phyloP scores from a whole-genome alignment of 2,797 vertebrate genomes.

The Artibeus lituratus region DNA sequence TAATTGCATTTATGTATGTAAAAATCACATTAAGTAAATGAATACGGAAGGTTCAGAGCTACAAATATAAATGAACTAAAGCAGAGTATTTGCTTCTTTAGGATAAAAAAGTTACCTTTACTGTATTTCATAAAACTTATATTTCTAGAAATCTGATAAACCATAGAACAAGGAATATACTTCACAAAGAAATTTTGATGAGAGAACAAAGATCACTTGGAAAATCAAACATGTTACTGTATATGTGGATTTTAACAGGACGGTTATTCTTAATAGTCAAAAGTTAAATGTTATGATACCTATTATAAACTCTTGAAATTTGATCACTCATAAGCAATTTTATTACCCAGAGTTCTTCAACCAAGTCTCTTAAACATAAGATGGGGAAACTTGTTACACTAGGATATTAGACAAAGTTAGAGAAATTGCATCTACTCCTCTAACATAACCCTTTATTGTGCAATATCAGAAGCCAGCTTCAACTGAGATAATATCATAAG shows the following conservation, averaged over 20 bases:
- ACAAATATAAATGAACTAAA: not conserved
- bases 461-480: not conserved
- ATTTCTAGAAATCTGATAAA: not conserved
- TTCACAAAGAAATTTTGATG: not conserved
- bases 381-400: not conserved
- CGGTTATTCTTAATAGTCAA: not conserved
- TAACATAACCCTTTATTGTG: not conserved
- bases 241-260: not conserved
- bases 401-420: not conserved
- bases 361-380: not conserved
- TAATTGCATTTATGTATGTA: constrained; percentile 21
- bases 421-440: not conserved
- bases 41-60: not conserved
- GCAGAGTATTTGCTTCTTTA: not conserved
- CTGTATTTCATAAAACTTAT: not conserved
- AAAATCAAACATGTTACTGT: not conserved
- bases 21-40: constrained; percentile 48
- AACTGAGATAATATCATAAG: not conserved
- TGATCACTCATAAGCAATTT: not conserved
- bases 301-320: not conserved
- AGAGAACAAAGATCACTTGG: not conserved
- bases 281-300: not conserved
- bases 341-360: not conserved
- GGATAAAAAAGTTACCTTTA: rapidly evolving
- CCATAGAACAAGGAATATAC: not conserved